These are phyloP conservation scores for Sus scrofa DNA, from an alignment of 2,113 vertebrate genomes.

Conservation along the genomic window T2T-Sscrofa CM000823.6:16824001-16824500, in stretches of 20 bases:
- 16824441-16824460: not conserved
- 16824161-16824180: too few species aligned
- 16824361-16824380: not conserved
- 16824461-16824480: not conserved
- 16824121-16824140: not conserved
- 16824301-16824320: too few species aligned
- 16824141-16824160: too few species aligned
- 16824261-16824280: too few species aligned
- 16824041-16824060: constrained; percentile 35
- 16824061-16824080: not conserved
- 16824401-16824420: constrained; percentile 25
- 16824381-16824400: not conserved
- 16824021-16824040: constrained; percentile 14
- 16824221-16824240: too few species aligned
- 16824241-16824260: too few species aligned
- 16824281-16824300: too few species aligned
- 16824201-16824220: too few species aligned
- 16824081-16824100: not conserved
- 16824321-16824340: too few species aligned
- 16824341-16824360: too few species aligned
- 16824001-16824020: not conserved
- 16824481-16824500: not conserved
- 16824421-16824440: not conserved
- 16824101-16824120: not conserved
- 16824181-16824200: too few species aligned